phyloP scores from a whole-genome alignment of 1,140 invertebrate species.

The Calephelis virginiensis region DNA sequence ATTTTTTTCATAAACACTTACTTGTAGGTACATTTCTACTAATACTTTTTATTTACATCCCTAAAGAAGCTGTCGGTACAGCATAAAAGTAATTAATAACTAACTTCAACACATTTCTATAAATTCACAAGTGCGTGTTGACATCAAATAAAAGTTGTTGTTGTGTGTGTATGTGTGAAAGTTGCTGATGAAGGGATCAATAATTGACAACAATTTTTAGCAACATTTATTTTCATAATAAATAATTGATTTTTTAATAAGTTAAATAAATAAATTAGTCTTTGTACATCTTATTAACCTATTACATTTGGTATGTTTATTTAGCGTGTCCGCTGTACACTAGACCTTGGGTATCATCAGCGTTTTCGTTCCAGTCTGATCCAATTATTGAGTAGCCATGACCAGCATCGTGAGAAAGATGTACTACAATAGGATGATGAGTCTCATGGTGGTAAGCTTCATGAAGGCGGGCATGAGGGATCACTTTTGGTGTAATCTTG shows the following conservation, averaged over 20 bases:
- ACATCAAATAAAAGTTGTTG: no score
- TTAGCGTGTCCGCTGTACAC: conserved; percentile 61
- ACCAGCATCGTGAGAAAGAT: conserved; percentile 50
- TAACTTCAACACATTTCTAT: no score
- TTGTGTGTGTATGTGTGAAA: no score
- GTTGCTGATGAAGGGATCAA: no score
- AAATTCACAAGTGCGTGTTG: no score
- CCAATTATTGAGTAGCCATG: conserved; percentile 60
- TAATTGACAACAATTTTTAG: no score
- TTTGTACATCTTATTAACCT: conserved; percentile 55
- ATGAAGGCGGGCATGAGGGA: conserved; percentile 63
- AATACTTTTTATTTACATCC: no score
- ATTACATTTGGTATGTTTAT: conserved; percentile 46
- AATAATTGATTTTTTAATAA: conserved; percentile 43
- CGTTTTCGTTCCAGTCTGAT: conserved; percentile 70
- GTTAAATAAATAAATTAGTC: conserved; percentile 67
- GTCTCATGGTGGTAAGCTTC: conserved; percentile 53
- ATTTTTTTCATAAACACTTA: no score
- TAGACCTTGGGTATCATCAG: conserved; percentile 65
- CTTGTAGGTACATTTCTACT: no score
- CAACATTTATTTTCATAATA: conserved; percentile 27
- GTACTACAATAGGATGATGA: conserved; percentile 48
- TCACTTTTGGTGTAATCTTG: conserved; percentile 63
- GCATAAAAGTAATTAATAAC: no score
- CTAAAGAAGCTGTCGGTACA: no score